Evolutionary conservation across 2,888 invertebrate species (phyloP), one percentile per base, ranked within the genome.

Genomic region (Carabus problematicus): DNA sequence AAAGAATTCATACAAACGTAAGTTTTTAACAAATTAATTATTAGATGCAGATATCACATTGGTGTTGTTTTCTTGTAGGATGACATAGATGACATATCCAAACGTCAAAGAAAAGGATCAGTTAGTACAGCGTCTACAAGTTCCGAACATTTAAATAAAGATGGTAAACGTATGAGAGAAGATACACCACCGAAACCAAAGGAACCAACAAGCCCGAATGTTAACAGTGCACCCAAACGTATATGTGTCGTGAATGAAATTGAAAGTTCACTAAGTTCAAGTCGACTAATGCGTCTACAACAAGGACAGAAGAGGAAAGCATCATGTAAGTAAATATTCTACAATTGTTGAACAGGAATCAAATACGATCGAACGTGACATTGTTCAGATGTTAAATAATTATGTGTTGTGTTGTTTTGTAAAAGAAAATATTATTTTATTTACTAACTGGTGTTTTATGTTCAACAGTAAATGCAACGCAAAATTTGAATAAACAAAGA

Each of bases 1-100:
- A 86, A 75, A 79, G 86, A 42, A 85, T 86, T 39, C 85, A 84
- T 73, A 81, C 82, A 49, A 82, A 79, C 72, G 85, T 81, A 72
- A 72, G 73, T 67, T 41, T 54, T 55, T 12, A 29, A 29, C 2
- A 29, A 29, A 29, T 6, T 29, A 29, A 29, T 29, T 29, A 29
- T 29, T n/a, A n/a, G n/a, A 29, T 29, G 29, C 6, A 29, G 29
- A 12, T 45, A 3, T 45, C n/a, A 45, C 2, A 14, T 45, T 45
- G 45, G 45, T 3, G 14, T 45, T 45, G 3, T 45, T 4, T 12
- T 8, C 16, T n/a, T 1, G 12, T 62, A 71, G 71, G 71, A 71
- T 59, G 71, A 71, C 43, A 19, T 60, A 52, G 60, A 64, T 56
- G 72, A 72, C 41, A 61, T 56, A 7, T 64, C 64, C 11, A 72